Base-by-base conservation (phyloP, 1,140 invertebrate species). In the Drosophila novamexicana region DNA sequence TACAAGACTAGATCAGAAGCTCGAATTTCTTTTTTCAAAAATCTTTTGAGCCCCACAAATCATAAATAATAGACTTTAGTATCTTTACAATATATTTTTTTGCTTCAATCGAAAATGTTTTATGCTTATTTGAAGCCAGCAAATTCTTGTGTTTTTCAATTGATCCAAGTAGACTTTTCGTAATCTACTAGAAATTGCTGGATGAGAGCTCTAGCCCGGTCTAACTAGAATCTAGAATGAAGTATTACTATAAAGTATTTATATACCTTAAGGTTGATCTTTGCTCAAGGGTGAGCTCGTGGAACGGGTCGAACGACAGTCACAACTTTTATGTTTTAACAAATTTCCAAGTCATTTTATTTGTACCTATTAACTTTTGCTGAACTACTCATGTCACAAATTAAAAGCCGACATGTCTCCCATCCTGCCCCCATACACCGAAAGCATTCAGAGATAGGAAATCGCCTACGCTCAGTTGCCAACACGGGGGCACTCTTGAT, bases 321-420 rank as follows among this genome's bases (percentile, higher is more conserved):
- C 29, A n/a, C 16, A 39, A 66, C 34, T 52, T 67, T 52, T 66
- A 12, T 58, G 32, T 44, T 47, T 7, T 32, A n/a, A 44, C 45
- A 50, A 52, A 66, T 66, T 18, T 34, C 39, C 44, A 16, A 73
- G 52, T 49, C 47, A 67, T 52, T 56, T 72, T 34, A 50, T 34
- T 59, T 58, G 37, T 54, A 73, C 64, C 54, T 61, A 73, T 68
- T 73, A 73, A 73, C 70, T 73, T 68, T 73, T 49, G 70, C 34
- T 68, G 70, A 73, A 73, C 70, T 61, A 37, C 62, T 59, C 56
- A 61, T 67, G 34, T 54, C 32, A 36, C 64, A 61, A 73, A 73
- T 73, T 73, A 68, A 67, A 54, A 61, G 56, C 64, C 49, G 40
- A 61, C 54, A 40, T 61, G 22, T 29, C 22, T 29, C 22, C 5